Evolutionary conservation across 2,113 vertebrate genomes (phyloP).

Genomic region (Hirundichthys speculiger): DNA sequence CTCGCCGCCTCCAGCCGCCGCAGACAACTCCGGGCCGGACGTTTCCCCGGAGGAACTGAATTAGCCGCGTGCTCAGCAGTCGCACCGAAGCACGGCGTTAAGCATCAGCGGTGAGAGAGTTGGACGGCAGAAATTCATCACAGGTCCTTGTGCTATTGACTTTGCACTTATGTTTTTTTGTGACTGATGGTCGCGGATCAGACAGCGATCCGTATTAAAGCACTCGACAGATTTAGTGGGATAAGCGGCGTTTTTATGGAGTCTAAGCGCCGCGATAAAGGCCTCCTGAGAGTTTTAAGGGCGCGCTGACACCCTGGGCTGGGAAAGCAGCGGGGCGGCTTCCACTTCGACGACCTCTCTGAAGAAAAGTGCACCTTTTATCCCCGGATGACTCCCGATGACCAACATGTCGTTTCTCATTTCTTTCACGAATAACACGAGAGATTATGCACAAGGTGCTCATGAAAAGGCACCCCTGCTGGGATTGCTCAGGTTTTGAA

Average conservation of each 20-base stretch:
- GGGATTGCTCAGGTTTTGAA: no score
- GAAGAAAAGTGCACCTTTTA: slow-evolving; percentile 16
- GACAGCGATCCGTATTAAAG: slow-evolving; percentile 60
- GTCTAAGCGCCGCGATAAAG: slow-evolving; percentile 59
- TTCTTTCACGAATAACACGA: neutral
- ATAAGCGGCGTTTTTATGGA: slow-evolving; percentile 69
- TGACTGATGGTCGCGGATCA: slow-evolving; percentile 55
- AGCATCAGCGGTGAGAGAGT: slow-evolving; percentile 7
- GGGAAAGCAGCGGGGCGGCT: slow-evolving; percentile 21
- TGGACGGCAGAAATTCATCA: slow-evolving; percentile 40
- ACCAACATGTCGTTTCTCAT: neutral
- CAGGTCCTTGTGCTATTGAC: slow-evolving; percentile 25
- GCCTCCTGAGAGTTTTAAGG: slow-evolving; percentile 45
- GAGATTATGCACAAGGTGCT: neutral
- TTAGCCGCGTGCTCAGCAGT: slow-evolving; percentile 1
- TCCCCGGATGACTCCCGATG: slow-evolving; percentile 24
- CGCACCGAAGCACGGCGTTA: neutral
- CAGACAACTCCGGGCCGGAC: slow-evolving; percentile 20
- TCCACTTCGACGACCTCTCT: slow-evolving; percentile 24
- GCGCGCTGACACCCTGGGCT: slow-evolving; percentile 45
- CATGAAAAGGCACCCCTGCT: no score
- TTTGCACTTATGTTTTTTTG: slow-evolving; percentile 32
- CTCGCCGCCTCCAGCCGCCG: slow-evolving; percentile 10
- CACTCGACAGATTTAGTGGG: slow-evolving; percentile 66
- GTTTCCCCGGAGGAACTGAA: slow-evolving; percentile 18